phyloP scores from a whole-genome alignment of 2,113 vertebrate species.

The Oncorhynchus mykiss region DNA sequence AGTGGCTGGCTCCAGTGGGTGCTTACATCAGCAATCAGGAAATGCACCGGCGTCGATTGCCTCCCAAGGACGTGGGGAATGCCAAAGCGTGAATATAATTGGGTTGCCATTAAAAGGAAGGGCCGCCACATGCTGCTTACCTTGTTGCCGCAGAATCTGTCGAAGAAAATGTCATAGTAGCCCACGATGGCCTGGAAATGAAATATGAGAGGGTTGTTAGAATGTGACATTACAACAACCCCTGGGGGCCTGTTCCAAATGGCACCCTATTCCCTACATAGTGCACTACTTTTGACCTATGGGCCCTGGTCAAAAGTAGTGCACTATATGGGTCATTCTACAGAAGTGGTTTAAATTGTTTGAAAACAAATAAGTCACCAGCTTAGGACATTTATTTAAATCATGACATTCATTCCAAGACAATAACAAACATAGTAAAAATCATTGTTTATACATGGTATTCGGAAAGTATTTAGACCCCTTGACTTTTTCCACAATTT shows the following conservation, averaged over 20 bases:
- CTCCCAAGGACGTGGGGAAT: constrained; percentile 12
- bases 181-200: constrained; percentile 87
- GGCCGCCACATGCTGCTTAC: constrained; percentile 70
- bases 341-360: no score
- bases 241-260: no score
- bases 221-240: constrained; percentile 67
- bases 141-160: constrained; percentile 85
- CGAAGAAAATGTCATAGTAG: constrained; percentile 94
- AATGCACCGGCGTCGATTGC: constrained; percentile 66
- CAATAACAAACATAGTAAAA: no score
- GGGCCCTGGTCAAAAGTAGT: no score
- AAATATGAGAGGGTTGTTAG: constrained; percentile 67
- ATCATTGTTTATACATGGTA: no score
- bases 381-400: no score
- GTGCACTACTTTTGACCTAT: constrained; percentile 10
- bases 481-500: no score
- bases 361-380: no score
- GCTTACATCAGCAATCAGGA: constrained; percentile 72
- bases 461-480: no score
- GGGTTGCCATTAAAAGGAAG: constrained; percentile 69
- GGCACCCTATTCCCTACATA: background rate
- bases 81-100: constrained; percentile 69
- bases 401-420: no score
- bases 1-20: constrained; percentile 53
- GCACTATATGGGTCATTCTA: no score